phyloP scores from a whole-genome alignment of 2,797 vertebrate genomes.

The Pteropus rufus region DNA sequence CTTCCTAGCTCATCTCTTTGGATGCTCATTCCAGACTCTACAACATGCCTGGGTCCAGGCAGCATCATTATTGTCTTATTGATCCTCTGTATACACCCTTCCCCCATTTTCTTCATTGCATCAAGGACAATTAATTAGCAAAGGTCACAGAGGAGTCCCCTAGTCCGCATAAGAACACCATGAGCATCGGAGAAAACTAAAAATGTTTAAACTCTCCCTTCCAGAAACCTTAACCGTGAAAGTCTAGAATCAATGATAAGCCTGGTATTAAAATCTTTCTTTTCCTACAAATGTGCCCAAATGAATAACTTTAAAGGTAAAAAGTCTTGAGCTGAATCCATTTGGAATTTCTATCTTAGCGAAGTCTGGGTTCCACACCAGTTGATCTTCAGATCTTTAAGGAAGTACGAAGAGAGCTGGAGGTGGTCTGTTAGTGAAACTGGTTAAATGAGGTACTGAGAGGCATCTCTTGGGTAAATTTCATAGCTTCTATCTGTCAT shows the following conservation, averaged over 20 bases:
- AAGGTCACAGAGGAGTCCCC: neutral
- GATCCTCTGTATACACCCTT: neutral
- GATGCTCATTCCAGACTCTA: neutral
- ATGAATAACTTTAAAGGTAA: neutral
- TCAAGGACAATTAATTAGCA: neutral
- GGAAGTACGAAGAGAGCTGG: neutral
- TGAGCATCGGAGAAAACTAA: neutral
- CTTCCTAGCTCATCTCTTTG: constrained; percentile 5
- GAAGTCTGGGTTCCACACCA: neutral
- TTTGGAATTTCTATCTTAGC: neutral
- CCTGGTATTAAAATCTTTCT: neutral
- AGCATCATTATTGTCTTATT: neutral
- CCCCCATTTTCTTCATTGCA: neutral
- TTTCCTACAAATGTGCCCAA: neutral
- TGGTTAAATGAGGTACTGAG: neutral
- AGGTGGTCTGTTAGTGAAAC: neutral
- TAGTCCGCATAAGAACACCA: neutral
- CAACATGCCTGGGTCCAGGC: neutral
- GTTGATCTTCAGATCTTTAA: neutral
- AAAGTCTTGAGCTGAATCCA: neutral
- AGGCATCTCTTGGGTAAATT: neutral
- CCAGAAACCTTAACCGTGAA: neutral
- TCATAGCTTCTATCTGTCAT: neutral
- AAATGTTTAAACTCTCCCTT: neutral
- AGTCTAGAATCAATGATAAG: constrained; percentile 10